These are phyloP conservation scores for Syngnathus acus DNA, from an alignment of 2,797 vertebrate genomes.

Conservation along the genomic window DNA sequence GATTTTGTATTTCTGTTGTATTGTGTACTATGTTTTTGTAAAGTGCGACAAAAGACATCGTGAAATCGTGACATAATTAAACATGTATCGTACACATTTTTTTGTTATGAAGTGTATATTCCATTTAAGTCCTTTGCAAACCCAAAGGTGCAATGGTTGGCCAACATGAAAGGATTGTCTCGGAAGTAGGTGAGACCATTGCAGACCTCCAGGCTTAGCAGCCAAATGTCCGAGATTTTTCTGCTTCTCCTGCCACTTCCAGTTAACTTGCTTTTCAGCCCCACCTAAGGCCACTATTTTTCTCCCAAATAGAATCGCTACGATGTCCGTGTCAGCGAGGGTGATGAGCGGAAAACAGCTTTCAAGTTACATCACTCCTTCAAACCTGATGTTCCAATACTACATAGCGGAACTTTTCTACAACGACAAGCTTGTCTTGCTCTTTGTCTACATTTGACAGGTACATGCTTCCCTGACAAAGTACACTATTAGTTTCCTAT, in stretches of 20 bases:
- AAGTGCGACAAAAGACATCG: too few relatives aligned
- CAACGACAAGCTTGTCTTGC: not conserved
- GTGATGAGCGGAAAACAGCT: not conserved
- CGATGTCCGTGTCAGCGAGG: not conserved
- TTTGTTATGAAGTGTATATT: too few relatives aligned
- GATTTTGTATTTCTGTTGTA: too few relatives aligned
- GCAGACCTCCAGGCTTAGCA: not conserved
- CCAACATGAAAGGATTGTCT: not conserved
- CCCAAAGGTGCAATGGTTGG: not conserved
- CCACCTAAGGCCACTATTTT: not conserved
- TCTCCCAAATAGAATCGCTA: not conserved
- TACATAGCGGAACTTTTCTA: not conserved
- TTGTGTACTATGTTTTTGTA: too few relatives aligned
- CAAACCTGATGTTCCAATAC: not conserved
- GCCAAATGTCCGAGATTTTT: not conserved
- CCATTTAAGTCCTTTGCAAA: too few relatives aligned
- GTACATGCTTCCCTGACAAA: not conserved
- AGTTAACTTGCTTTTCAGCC: not conserved
- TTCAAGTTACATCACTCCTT: not conserved
- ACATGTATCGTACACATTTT: too few relatives aligned
- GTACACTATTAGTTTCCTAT: conserved; percentile 1
- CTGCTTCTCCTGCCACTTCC: not conserved
- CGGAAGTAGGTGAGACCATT: not conserved
- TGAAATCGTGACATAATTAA: too few relatives aligned
- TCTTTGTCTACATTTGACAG: conserved; percentile 4